Evolutionary conservation across 2,888 invertebrate genomes (phyloP).

Genomic region (Salticus scenicus): DNA sequence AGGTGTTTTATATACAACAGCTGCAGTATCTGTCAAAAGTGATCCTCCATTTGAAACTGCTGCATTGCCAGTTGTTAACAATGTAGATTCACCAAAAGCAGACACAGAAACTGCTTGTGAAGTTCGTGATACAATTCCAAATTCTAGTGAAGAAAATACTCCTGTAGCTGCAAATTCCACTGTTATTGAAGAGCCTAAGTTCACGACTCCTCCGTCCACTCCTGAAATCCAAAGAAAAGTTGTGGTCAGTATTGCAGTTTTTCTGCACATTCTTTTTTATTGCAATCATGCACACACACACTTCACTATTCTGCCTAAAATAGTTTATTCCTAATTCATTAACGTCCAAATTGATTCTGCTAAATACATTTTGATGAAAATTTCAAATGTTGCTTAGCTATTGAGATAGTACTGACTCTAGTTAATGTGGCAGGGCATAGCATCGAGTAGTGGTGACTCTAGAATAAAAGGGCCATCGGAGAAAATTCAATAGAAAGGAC

Average conservation of each 20-base stretch:
- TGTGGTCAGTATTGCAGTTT: constrained; percentile 36
- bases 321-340: too few relatives aligned
- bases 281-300: neutral
- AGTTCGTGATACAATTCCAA: neutral
- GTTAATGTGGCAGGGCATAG: too few relatives aligned
- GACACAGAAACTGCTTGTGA: neutral
- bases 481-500: too few relatives aligned
- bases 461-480: too few relatives aligned
- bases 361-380: too few relatives aligned
- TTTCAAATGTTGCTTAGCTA: too few relatives aligned
- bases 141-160: constrained; percentile 9
- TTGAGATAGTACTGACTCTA: too few relatives aligned
- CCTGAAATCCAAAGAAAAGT: constrained; percentile 50
- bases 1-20: constrained; percentile 72
- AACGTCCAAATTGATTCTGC: too few relatives aligned
- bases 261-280: neutral
- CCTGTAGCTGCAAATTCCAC: neutral
- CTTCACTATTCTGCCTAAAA: too few relatives aligned
- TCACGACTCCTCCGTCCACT: constrained; percentile 63
- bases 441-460: too few relatives aligned
- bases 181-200: constrained; percentile 56
- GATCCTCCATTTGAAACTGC: neutral
- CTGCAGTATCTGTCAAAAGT: constrained; percentile 26
- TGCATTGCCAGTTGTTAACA: neutral
- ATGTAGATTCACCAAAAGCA: neutral